A percentile compares a stretch with the other conserved stretches of the same genome.
These are phyloP conservation scores for Penaeus japonicus DNA, from an alignment of 1,140 invertebrate species.

Conservation along the genomic window DNA sequence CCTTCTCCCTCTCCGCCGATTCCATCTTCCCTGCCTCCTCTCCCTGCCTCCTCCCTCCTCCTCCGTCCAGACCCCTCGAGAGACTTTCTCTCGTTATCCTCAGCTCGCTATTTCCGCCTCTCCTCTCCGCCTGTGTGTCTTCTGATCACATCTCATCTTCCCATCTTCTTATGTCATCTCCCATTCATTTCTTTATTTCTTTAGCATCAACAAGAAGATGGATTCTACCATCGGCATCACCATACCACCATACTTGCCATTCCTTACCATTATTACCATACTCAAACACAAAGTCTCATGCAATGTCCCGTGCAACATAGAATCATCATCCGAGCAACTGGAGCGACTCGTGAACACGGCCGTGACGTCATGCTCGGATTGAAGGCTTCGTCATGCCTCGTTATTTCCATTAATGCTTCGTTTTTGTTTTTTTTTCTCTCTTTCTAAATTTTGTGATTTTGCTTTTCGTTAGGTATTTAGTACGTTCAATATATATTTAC, in stretches of 20 bases:
- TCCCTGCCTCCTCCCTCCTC: neutral
- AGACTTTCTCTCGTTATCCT: neutral
- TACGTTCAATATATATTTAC: neutral
- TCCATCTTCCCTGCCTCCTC: neutral
- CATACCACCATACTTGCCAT: neutral
- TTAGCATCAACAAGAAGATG: no score
- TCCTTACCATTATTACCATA: neutral
- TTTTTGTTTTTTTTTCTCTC: no score
- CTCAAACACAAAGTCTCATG: neutral
- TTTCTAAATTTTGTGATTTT: no score
- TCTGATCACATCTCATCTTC: neutral
- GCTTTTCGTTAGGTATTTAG: no score
- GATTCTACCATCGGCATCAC: no score
- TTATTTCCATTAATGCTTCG: no score
- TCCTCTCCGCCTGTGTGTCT: neutral
- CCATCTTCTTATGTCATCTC: neutral
- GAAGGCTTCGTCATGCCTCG: no score
- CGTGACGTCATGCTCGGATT: no score
- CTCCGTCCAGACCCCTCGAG: neutral
- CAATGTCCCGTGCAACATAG: no score
- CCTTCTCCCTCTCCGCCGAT: no score
- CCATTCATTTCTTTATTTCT: neutral
- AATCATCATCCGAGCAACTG: no score
- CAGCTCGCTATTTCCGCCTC: neutral
- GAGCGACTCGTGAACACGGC: no score